Base-by-base conservation (phyloP, 30 jellyfish, hydroid and myxozoan species). In the Pseudorhiza aurosa region DNA sequence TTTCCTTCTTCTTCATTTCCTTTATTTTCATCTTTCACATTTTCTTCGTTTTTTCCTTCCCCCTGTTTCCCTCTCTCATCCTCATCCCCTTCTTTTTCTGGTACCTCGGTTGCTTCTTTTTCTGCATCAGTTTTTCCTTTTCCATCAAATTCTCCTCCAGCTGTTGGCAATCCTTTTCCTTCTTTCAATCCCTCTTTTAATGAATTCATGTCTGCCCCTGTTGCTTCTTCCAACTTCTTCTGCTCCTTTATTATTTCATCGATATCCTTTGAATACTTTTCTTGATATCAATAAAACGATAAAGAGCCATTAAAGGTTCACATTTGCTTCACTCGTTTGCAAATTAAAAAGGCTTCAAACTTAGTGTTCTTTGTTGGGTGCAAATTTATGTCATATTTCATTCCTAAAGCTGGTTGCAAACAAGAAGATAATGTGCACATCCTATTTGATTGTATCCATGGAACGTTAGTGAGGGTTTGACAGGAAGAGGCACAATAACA, bases 81-180 rank as follows among this genome's bases (percentile, higher is more conserved):
- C 6, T 63, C 76, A 7, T 28, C 65, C 12, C 60, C 84, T 29
- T 84, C 88, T 0, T 72, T 70, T 49, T 63, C 96, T 8, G 89
- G 90, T 39, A 65, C 90, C 42, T 85, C 96, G 1, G 89, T 65
- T 18, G 89, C 96, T 68, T 85, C 96, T 64, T 72, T 76, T 59
- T 85, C 96, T 9, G 89, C 96, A 17, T 71, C 85, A 3, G 71
- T 56, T 35, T 46, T 57, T 24, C 90, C 96, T 15, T 85, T 67
- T 4, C 90, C 96, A 28, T 75, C 79, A 47, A 74, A 75, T 22
- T 75, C 63, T 29, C 90, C 96, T 64, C 55, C 72, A 0, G 89
- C 90, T 8, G 80, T 69, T 32, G 89, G 90, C 32, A 68, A 65
- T 12, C 83, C 90, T 32, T 51, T 65, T 18, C 87, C 96, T 14